phyloP scores from a whole-genome alignment of 1,140 invertebrate genomes.

The Ceratina australensis region DNA sequence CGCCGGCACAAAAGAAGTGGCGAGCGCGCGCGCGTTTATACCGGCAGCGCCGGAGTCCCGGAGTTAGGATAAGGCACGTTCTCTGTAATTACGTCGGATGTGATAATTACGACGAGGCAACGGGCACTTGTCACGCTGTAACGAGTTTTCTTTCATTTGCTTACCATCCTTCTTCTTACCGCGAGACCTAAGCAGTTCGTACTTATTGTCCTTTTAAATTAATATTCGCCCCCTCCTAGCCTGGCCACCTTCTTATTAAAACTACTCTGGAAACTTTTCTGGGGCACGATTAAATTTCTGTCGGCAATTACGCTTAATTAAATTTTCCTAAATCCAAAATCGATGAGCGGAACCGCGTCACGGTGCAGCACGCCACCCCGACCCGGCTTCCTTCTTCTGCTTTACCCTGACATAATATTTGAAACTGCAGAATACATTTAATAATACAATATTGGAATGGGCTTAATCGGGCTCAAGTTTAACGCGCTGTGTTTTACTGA shows the following conservation, averaged over 20 bases:
- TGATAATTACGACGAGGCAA: constrained; percentile 66
- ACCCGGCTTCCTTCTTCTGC: background rate
- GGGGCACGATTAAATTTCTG: constrained; percentile 14
- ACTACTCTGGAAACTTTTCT: constrained; percentile 20
- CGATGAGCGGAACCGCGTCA: background rate
- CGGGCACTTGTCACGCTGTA: constrained; percentile 64
- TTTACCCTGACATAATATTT: too few relatives aligned
- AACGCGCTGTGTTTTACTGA: too few relatives aligned
- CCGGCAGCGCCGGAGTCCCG: too few relatives aligned
- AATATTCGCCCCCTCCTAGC: constrained; percentile 40
- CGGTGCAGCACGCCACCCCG: background rate
- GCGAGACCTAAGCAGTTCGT: constrained; percentile 59
- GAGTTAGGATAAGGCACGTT: constrained; percentile 67
- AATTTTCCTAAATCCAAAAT: constrained; percentile 26
- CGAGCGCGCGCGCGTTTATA: constrained; percentile 48
- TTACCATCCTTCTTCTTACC: constrained; percentile 48
- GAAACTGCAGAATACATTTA: too few relatives aligned
- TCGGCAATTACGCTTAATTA: constrained; percentile 22
- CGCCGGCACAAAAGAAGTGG: constrained; percentile 48
- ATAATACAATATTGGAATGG: too few relatives aligned
- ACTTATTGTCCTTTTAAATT: constrained; percentile 55
- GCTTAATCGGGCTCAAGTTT: too few relatives aligned
- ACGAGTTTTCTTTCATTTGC: constrained; percentile 67
- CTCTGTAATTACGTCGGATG: constrained; percentile 66
- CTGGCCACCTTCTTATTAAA: constrained; percentile 44